These are phyloP conservation scores for Akabosia matsudoensis DNA, from an alignment of 1,140 invertebrate genomes.

Conservation along the genomic window DNA sequence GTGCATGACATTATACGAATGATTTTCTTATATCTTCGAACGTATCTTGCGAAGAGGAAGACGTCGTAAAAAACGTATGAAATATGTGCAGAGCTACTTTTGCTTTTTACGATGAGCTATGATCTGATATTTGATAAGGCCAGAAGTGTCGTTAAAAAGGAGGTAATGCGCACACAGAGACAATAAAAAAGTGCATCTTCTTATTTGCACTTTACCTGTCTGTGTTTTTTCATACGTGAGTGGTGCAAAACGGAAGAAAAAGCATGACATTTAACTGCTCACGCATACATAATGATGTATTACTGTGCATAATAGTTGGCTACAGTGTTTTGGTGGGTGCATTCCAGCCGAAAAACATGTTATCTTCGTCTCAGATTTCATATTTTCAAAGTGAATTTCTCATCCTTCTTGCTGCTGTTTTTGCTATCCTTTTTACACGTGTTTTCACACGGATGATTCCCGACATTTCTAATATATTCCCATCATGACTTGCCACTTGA, in stretches of 20 bases:
- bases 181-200: background rate
- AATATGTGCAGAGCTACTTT: background rate
- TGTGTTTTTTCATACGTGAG: background rate
- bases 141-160: background rate
- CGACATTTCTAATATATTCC: background rate
- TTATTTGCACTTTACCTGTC: background rate
- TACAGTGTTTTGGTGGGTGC: background rate
- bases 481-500: background rate
- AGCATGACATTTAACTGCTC: background rate
- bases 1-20: background rate
- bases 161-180: background rate
- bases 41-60: background rate
- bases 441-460: conserved; percentile 5
- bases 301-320: background rate
- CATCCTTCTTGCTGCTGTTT: background rate
- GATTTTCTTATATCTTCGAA: too few species aligned
- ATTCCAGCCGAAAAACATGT: background rate
- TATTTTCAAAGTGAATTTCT: background rate
- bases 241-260: background rate
- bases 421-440: background rate
- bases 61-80: background rate
- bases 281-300: background rate
- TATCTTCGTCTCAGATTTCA: background rate
- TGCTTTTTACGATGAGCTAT: conserved; percentile 7
- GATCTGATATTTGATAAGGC: conserved; percentile 13